phyloP scores from a whole-genome alignment of 1,140 invertebrate species.

The Megathymus violae region DNA sequence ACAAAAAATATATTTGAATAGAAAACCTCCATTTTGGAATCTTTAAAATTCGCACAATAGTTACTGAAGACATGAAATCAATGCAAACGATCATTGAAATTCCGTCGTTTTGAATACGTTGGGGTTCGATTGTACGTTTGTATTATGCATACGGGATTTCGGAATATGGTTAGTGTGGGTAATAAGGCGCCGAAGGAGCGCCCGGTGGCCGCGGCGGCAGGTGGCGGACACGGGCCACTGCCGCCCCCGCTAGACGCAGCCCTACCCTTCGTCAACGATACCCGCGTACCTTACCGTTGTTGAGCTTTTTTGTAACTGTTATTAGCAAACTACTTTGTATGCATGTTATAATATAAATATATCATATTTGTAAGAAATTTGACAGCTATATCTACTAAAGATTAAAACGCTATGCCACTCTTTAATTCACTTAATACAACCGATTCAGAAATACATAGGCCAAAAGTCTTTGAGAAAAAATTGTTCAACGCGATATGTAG shows the following conservation, averaged over 20 bases:
- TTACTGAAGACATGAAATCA: conserved; percentile 5
- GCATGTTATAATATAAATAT: no score
- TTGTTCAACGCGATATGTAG: no score
- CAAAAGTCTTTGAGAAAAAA: no score
- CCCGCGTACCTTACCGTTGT: conserved; percentile 10
- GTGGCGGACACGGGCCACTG: conserved; percentile 25
- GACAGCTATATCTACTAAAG: no score
- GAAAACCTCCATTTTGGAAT: no score
- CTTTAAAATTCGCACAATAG: conserved; percentile 14
- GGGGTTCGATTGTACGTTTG: background rate
- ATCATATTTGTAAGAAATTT: no score
- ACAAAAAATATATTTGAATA: no score
- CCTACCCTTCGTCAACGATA: conserved; percentile 3
- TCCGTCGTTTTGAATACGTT: conserved; percentile 16
- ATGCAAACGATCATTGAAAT: conserved; percentile 30
- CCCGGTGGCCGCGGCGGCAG: conserved; percentile 20
- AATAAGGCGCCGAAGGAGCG: conserved; percentile 22
- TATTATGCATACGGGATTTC: conserved; percentile 29
- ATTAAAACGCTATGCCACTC: no score
- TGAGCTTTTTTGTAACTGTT: background rate
- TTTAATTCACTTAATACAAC: no score
- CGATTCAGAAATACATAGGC: no score
- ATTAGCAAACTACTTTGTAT: no score
- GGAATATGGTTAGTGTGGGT: conserved; percentile 16
- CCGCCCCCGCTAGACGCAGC: conserved; percentile 4